These are phyloP conservation scores for Miniopterus natalensis DNA, from an alignment of 2,113 vertebrate genomes.

Conservation along the genomic window DNA sequence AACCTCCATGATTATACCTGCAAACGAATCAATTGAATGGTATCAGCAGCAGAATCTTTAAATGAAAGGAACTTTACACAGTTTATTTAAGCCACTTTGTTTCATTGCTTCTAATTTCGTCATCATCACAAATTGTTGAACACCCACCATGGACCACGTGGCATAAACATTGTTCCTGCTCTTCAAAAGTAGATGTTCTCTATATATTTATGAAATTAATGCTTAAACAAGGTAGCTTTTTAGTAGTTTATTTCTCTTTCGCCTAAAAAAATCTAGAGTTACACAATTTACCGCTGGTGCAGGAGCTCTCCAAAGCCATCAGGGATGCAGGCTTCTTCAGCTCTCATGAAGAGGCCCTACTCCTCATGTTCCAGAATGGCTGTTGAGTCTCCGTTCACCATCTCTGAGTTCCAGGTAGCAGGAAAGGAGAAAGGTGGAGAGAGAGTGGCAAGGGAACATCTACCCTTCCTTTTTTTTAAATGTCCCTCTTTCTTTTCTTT, in stretches of 20 bases:
- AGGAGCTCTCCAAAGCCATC: background rate
- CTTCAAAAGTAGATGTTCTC: background rate
- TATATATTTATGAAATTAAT: background rate
- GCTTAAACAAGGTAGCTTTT: background rate
- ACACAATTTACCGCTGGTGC: background rate
- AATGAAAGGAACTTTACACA: background rate
- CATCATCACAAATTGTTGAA: background rate
- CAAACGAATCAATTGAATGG: background rate
- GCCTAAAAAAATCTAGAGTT: constrained; percentile 10
- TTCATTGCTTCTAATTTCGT: background rate
- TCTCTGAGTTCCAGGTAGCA: background rate
- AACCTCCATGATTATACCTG: background rate
- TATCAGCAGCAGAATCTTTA: background rate
- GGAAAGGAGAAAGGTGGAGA: background rate
- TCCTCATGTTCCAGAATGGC: background rate
- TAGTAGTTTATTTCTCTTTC: background rate
- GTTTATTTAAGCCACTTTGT: background rate
- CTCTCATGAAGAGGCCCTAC: background rate
- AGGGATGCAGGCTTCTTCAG: background rate
- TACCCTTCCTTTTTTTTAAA: background rate
- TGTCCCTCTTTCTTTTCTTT: background rate
- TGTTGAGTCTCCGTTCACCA: background rate
- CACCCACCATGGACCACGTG: background rate
- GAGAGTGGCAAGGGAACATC: background rate
- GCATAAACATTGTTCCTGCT: background rate